Percentiles rank a stretch among this genome's conserved stretches.
These are phyloP conservation scores for Scleropages formosus DNA, from an alignment of 2,797 vertebrate genomes.

Conservation along the genomic window DNA sequence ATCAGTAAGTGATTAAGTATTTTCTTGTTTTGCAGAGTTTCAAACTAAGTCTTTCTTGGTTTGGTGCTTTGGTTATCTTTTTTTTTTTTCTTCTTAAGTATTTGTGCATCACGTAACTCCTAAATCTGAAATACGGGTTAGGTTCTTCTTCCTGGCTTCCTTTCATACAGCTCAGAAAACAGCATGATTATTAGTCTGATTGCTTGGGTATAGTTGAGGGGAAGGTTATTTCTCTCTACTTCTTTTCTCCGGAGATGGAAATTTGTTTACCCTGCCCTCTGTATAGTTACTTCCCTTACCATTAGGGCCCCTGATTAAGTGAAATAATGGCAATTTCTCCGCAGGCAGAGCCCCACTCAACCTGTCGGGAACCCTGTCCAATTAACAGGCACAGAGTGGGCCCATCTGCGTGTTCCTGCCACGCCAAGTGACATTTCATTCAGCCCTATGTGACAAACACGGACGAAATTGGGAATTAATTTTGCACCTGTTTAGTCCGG, in stretches of 20 bases:
- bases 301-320: constrained; percentile 56
- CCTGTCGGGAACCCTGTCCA: constrained; percentile 63
- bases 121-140: neutral
- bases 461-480: constrained; percentile 77
- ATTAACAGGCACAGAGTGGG: constrained; percentile 65
- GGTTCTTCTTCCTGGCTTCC: neutral
- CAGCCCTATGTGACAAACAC: constrained; percentile 72
- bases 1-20: too few species aligned
- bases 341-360: constrained; percentile 56
- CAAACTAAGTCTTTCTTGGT: too few species aligned
- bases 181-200: constrained; percentile 4
- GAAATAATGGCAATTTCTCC: constrained; percentile 65
- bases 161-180: neutral
- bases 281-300: constrained; percentile 34
- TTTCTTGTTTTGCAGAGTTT: too few species aligned
- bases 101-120: too few species aligned
- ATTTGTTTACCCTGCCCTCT: constrained; percentile 41
- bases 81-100: too few species aligned
- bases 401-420: constrained; percentile 42
- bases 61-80: too few species aligned
- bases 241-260: constrained; percentile 6
- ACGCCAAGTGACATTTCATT: constrained; percentile 77
- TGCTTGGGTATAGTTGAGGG: neutral
- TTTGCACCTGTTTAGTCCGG: constrained; percentile 67
- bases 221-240: constrained; percentile 6